Base-by-base conservation (phyloP, 2,888 invertebrate genomes). In the Ormyrus pomaceus region DNA sequence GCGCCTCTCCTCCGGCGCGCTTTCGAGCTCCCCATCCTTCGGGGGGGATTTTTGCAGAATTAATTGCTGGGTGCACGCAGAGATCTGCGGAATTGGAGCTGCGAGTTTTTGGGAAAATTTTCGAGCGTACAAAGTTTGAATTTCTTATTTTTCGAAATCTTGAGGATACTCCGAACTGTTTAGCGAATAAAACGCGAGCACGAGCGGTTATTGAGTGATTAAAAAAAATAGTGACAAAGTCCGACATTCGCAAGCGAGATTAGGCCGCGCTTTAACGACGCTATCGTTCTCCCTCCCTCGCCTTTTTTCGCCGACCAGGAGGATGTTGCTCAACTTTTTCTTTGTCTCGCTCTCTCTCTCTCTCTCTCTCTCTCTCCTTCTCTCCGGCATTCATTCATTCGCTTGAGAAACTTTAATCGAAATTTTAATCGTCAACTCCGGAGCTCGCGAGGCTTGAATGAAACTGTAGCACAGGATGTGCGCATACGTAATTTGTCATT, bases 381-480 rank as follows among this genome's bases (percentile, higher is more conserved):
- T 46, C 8, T 0, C 46, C 34, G 9, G 19, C 19, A 19, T 19
- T 19, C 19, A 19, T 19, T 19, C 19, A 19, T 19, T 19, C 7
- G 66, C 59, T 75, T 66, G 66, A 75, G 66, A 75, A 74, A 75
- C 66, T 59, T 46, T 72, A 62, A 73, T 73, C 62, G 55, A 73
- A 62, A 64, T 64, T 73, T 62, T 48, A 62, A 73, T 55, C 46
- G 34, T 55, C 46, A 34, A 61, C 46, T n/a, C 13, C 7, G 34
- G 9, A 6, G 13, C 5, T 9, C 5, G 61, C 8, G 9, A 62
- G 11, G 11, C 19, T 19, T 61, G 50, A 70, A 70, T 70, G 70
- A 59, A 48, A 70, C 45, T 62, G 46, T 62, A 7, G 6, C 34
- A 13, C 48, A 50, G 9, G 64, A 50, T 19, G 19, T 19, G 19